Base-by-base conservation (phyloP, 2,113 vertebrate species). In the Myrmecophaga tridactyla region DNA sequence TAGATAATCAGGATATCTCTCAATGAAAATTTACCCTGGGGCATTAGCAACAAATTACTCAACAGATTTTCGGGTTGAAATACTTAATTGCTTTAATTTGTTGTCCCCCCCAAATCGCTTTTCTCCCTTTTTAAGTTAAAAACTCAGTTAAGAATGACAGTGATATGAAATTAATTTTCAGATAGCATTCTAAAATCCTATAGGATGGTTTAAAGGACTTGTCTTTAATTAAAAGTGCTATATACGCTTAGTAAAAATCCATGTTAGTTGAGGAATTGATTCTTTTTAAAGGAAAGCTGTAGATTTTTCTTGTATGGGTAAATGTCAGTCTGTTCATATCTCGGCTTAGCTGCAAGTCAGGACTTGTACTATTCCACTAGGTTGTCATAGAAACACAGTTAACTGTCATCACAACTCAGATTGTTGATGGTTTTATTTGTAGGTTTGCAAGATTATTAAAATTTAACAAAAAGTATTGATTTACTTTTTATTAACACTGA, bases 381-480 rank as follows among this genome's bases (percentile, higher is more conserved):
- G 98, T 99, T 99, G 98, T 98, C 98, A 99, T 99, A 99, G 98
- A 98, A 98, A 99, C 98, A 0, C 91, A 96, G 96, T 98, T 97
- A 98, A 97, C 98, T 98, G 98, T 98, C 98, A 98, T 98, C 95
- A 98, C 97, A 97, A 98, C 97, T 98, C 97, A 98, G 84, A 81
- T 96, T 97, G 94, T 97, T 98, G 97, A 98, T 98, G 98, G 97
- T 98, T 99, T 98, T 98, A 98, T 99, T 99, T 99, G 98, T 98
- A 97, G 97, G 94, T 98, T 98, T 98, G 96, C 98, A 97, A 91
- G 98, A 98, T 98, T 98, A 99, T 99, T 98, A 99, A 98, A 98
- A 99, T 99, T 99, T 98, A 98, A 99, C 98, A 98, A 98, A 98
- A 98, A 98, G 93, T 98, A 99, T 99, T 98, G 98, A 98, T 99